These are phyloP conservation scores for Agriopis aurantiaria DNA, from an alignment of 2,888 invertebrate genomes.

Conservation along the genomic window DNA sequence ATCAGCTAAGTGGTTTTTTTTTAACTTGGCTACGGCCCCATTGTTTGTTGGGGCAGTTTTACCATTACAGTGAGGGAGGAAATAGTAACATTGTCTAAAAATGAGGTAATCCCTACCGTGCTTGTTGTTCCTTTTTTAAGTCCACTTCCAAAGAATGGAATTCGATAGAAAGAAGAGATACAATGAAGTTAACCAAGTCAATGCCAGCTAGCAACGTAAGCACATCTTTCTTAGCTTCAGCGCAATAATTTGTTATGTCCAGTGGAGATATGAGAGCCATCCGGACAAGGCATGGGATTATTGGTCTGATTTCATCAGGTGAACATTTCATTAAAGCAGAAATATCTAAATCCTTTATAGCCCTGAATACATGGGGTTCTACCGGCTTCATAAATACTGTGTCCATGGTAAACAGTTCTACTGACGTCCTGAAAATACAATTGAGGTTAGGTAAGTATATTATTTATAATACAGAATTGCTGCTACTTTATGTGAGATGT, in stretches of 20 bases:
- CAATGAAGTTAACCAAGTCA: conserved; percentile 97
- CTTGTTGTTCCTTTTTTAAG: conserved; percentile 95
- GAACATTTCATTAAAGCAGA: conserved; percentile 90
- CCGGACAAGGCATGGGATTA: conserved; percentile 96
- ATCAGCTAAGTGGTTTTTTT: too few species aligned
- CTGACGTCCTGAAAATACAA: background rate
- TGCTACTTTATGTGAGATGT: background rate
- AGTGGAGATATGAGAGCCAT: conserved; percentile 96
- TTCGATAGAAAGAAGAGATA: conserved; percentile 96
- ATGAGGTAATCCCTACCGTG: conserved; percentile 84
- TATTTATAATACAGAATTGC: background rate
- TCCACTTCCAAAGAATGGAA: conserved; percentile 97
- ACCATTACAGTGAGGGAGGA: too few species aligned
- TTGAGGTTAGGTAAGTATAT: conserved; percentile 9
- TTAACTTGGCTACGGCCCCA: too few species aligned
- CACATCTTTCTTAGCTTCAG: conserved; percentile 94
- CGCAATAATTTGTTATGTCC: conserved; percentile 94
- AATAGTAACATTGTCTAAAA: too few species aligned
- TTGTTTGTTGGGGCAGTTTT: too few species aligned
- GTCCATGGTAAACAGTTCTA: conserved; percentile 58
- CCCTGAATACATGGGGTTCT: conserved; percentile 90
- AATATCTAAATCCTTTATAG: conserved; percentile 94
- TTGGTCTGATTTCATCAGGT: conserved; percentile 93
- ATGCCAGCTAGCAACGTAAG: conserved; percentile 96
- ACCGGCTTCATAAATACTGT: conserved; percentile 84